Conservation (phyloP, 2,797 vertebrate genomes). For the Huso huso region DNA sequence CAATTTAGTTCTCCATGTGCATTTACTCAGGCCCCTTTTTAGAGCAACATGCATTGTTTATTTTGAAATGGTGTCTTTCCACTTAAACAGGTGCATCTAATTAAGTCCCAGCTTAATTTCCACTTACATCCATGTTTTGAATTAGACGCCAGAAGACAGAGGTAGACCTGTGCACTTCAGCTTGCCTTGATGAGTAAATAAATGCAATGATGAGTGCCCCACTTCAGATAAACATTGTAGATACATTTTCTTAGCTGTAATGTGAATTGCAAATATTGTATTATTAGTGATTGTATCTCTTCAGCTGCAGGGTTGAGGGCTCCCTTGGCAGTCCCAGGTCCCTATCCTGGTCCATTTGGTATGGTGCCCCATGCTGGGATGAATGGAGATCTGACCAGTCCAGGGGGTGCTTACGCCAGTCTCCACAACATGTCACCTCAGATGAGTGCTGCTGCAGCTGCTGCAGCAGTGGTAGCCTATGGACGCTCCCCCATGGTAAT, state of each 20-base stretch:
- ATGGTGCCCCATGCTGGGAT: conserved; percentile 84
- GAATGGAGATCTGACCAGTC: conserved; percentile 85
- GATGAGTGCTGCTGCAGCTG: conserved; percentile 83
- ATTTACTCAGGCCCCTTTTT: neutral
- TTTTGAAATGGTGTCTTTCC: neutral
- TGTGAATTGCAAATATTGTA: neutral
- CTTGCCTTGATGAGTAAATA: neutral
- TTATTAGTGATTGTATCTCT: conserved; percentile 3
- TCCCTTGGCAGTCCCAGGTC: conserved; percentile 79
- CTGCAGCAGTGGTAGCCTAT: conserved; percentile 79
- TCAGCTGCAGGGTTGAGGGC: conserved; percentile 82
- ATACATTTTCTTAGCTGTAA: neutral
- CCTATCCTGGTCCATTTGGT: conserved; percentile 80
- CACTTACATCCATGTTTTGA: neutral
- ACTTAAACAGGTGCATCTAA: neutral
- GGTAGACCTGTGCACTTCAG: neutral
- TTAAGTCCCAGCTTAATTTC: neutral
- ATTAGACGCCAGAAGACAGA: neutral
- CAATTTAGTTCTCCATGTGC: neutral
- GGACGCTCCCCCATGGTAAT: conserved; percentile 87
- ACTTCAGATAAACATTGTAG: neutral
- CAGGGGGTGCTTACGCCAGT: conserved; percentile 77
- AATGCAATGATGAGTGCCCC: neutral
- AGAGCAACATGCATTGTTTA: neutral
- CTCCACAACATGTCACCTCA: conserved; percentile 93